These are phyloP conservation scores for Mohoua ochrocephala DNA, from an alignment of 2,113 vertebrate genomes.

Conservation along the genomic window DNA sequence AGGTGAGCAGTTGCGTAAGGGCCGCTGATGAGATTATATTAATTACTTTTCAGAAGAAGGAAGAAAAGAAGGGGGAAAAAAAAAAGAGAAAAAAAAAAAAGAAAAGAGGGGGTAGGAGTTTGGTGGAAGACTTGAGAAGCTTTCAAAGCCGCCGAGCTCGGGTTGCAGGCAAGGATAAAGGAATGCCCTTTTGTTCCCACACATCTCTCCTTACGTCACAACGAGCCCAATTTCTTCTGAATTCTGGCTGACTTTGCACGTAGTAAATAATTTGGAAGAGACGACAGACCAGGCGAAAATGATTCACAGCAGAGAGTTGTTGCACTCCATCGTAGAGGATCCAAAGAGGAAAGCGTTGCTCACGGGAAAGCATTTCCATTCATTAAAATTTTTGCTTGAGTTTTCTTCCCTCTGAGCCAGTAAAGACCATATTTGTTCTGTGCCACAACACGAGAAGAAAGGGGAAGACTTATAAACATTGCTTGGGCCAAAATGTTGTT, in stretches of 20 bases:
- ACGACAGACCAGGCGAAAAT: neutral
- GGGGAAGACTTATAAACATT: neutral
- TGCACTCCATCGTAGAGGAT: neutral
- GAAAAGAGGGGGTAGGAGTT: conserved; percentile 11
- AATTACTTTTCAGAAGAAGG: conserved; percentile 5
- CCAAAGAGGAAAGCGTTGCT: neutral
- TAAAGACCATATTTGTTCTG: neutral
- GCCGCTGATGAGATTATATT: conserved; percentile 57
- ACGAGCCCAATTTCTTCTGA: conserved; percentile 58
- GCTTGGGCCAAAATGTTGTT: neutral
- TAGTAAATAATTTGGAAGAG: conserved; percentile 25
- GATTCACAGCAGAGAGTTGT: neutral
- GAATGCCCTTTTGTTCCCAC: conserved; percentile 75
- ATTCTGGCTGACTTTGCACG: conserved; percentile 41
- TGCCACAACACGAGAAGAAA: neutral
- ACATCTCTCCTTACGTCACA: conserved; percentile 74
- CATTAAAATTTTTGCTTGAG: neutral
- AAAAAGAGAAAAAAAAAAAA: accelerated
- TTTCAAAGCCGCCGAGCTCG: conserved; percentile 66
- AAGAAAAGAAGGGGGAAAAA: neutral
- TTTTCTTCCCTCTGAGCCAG: neutral
- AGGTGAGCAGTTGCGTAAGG: conserved; percentile 70
- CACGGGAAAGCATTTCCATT: neutral
- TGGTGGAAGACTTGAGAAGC: conserved; percentile 49
- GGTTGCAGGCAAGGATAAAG: conserved; percentile 69